Evolutionary conservation across 2,113 vertebrate genomes (phyloP).

Genomic region (Pseudopipra pipra): DNA sequence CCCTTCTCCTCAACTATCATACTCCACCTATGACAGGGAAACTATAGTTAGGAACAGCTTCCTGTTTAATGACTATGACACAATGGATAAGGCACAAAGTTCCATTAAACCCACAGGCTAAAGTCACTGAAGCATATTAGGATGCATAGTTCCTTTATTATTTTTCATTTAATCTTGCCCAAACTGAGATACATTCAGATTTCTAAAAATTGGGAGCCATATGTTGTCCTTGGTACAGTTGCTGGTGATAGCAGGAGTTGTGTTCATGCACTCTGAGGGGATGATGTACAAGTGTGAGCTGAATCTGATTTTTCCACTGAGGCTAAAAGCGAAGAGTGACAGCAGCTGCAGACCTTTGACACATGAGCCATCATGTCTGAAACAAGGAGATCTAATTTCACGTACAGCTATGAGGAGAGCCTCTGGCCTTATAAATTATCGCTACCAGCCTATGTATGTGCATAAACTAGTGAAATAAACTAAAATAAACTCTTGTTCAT

Average conservation of each 20-base stretch:
- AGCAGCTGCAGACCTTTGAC: conserved; percentile 72
- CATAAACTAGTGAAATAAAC: neutral
- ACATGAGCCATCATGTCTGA: conserved; percentile 63
- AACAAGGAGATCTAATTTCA: conserved; percentile 68
- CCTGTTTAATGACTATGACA: conserved; percentile 18
- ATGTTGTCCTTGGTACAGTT: neutral
- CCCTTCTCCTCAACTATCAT: neutral
- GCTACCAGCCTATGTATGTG: neutral
- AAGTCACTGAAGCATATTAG: neutral
- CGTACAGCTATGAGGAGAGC: conserved; percentile 27
- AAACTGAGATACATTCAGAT: neutral
- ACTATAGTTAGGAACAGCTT: conserved; percentile 70
- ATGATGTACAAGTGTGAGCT: neutral
- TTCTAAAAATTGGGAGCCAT: neutral
- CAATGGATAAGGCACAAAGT: conserved; percentile 1
- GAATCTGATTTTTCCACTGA: conserved; percentile 36
- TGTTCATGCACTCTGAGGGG: neutral
- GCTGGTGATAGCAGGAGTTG: neutral
- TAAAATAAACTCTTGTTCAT: conserved; percentile 27
- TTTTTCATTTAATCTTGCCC: neutral
- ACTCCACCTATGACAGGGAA: conserved; percentile 35
- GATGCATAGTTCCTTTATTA: neutral
- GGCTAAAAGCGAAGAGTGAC: conserved; percentile 43
- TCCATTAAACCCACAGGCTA: neutral
- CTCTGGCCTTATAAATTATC: conserved; percentile 51